Percentiles rank a stretch among this genome's conserved stretches.
Evolutionary conservation across 1,140 invertebrate genomes (phyloP).

Genomic region (Mercenaria mercenaria): DNA sequence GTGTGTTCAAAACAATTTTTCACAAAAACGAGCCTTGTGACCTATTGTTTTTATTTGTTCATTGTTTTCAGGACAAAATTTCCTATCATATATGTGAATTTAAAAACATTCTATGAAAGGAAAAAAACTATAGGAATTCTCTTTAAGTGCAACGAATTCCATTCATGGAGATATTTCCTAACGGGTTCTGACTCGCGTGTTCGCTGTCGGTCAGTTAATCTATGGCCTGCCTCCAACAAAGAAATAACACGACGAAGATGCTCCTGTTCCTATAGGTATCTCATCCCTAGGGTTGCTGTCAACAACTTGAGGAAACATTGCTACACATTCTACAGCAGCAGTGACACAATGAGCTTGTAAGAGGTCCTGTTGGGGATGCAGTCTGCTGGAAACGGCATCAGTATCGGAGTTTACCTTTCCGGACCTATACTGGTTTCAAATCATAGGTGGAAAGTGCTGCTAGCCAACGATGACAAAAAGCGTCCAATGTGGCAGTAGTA

Average conservation of each 20-base stretch:
- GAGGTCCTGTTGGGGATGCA: not conserved
- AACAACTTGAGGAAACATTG: not conserved
- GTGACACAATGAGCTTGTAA: not conserved
- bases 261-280: not conserved
- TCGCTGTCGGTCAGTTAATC: no score
- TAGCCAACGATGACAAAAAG: not conserved
- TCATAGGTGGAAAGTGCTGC: not conserved
- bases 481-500: not conserved
- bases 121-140: no score
- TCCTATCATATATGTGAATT: no score
- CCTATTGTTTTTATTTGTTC: no score
- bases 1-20: no score
- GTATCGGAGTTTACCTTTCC: not conserved
- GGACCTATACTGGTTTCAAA: not conserved
- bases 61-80: no score
- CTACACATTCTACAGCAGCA: not conserved
- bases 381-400: not conserved
- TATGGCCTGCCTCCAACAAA: not conserved
- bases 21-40: no score
- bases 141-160: conserved; percentile 7
- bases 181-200: conserved; percentile 34
- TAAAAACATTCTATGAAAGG: no score
- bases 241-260: not conserved
- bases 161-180: conserved; percentile 30
- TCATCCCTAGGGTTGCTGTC: not conserved